These are phyloP conservation scores for Musca vetustissima DNA, from an alignment of 1,140 invertebrate genomes.

Conservation along the genomic window DNA sequence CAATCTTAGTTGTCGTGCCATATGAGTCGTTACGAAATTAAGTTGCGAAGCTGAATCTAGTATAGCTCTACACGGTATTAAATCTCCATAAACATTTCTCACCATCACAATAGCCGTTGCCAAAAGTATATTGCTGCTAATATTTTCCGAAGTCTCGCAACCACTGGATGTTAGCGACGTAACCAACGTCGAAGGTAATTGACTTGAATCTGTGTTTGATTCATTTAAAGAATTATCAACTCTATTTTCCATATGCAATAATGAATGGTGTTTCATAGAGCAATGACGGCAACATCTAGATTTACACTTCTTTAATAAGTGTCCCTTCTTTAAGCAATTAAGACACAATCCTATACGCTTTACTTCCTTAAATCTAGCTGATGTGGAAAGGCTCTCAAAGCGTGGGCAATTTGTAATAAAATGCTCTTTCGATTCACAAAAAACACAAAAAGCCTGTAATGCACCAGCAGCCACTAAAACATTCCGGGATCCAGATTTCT, in stretches of 20 bases:
- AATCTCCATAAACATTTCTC: background rate
- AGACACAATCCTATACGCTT: constrained; percentile 9
- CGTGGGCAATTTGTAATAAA: constrained; percentile 10
- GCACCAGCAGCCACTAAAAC: background rate
- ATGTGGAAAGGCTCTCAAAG: background rate
- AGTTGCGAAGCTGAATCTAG: constrained; percentile 25
- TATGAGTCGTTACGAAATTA: constrained; percentile 12
- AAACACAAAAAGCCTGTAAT: background rate
- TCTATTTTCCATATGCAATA: constrained; percentile 6
- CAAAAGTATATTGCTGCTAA: constrained; percentile 9
- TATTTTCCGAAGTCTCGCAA: no score
- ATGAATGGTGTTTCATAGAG: constrained; percentile 10
- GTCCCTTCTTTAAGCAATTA: constrained; percentile 18
- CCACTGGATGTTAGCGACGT: no score
- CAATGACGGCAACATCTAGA: constrained; percentile 9
- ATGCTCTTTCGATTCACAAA: constrained; percentile 24
- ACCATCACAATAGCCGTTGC: constrained; percentile 22
- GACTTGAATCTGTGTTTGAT: background rate
- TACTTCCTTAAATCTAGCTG: background rate
- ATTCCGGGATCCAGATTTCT: background rate
- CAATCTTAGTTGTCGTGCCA: constrained; percentile 8
- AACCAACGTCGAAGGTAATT: no score
- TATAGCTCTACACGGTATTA: constrained; percentile 16
- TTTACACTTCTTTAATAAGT: constrained; percentile 1
- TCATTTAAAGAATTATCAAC: background rate